Base-by-base conservation (phyloP, 2,797 vertebrate species). In the Myripristis jacobus region DNA sequence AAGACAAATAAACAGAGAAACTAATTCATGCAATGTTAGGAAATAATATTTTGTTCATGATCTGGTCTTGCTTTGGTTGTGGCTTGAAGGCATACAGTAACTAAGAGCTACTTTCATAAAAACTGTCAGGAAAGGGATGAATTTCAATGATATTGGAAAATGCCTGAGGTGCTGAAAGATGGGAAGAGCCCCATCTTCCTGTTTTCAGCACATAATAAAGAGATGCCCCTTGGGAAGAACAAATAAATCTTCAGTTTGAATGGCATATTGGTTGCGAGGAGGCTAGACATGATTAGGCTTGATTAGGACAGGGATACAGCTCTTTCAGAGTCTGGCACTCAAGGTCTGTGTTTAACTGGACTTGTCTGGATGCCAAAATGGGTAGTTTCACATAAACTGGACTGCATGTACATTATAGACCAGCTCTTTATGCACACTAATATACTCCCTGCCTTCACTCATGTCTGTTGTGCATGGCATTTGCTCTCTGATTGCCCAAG, bases 401-500 rank as follows among this genome's bases (percentile, higher is more conserved):
- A 4, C 6, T 27, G 25, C 51, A 53, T 27, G 16, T 29, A 9
- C 51, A 51, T 12, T 16, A n/a, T n/a, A n/a, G n/a, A n/a, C n/a
- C n/a, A n/a, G n/a, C n/a, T n/a, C n/a, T n/a, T n/a, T 66, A 19
- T 57, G 54, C 13, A 24, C 3, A 25, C 21, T 52, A 41, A 38
- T 55, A 61, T 38, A 31, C 57, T 67, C 43, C 63, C 63, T 55
- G 66, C 52, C 66, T 70, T 64, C 52, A 76, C 43, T 46, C 50
- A 58, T 22, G 16, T 66, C 61, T 72, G 71, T 62, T 56, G n/a
- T 77, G 87, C 86, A 65, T 47, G 48, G 66, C 71, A 16, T 31
- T 61, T 41, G 25, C 57, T 67, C 43, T 74, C 71, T 85, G 80
- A 90, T 84, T 87, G 76, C 77, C 81, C 77, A 43, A 41, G 69